Conservation (phyloP, 2,113 vertebrate species). For the Tringa solitaria region DNA sequence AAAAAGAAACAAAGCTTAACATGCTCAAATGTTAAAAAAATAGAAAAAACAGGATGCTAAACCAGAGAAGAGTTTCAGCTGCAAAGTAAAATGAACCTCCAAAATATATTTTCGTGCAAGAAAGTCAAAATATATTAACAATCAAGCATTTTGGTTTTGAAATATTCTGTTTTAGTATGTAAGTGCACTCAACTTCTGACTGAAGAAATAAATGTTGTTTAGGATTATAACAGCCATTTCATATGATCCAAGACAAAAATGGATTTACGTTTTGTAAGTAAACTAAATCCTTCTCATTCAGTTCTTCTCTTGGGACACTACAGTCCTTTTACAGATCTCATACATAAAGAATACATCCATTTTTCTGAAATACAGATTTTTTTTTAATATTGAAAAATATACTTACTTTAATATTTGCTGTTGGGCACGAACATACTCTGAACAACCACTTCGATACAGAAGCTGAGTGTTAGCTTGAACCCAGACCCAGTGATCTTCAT, state of each 20-base stretch:
- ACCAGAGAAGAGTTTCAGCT: neutral
- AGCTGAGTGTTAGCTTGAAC: constrained; percentile 68
- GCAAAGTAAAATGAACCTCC: neutral
- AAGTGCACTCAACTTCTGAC: neutral
- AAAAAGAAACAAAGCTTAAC: neutral
- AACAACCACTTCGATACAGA: constrained; percentile 65
- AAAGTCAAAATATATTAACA: neutral
- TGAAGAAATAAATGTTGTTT: neutral
- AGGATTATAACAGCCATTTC: neutral
- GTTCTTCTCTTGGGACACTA: neutral
- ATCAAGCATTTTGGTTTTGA: neutral
- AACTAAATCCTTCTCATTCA: neutral
- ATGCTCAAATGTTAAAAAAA: neutral
- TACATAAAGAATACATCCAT: neutral
- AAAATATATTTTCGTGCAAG: neutral
- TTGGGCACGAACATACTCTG: constrained; percentile 63
- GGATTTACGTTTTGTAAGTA: neutral
- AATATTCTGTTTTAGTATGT: neutral
- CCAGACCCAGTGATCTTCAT: constrained; percentile 75
- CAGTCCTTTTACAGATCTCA: neutral
- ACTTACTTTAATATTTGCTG: constrained; percentile 73
- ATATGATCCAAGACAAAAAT: neutral
- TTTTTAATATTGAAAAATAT: neutral
- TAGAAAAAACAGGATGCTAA: neutral
- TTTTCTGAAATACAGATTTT: neutral